Evolutionary conservation across 2,797 vertebrate genomes (phyloP).

Genomic region (Ispidina picta): DNA sequence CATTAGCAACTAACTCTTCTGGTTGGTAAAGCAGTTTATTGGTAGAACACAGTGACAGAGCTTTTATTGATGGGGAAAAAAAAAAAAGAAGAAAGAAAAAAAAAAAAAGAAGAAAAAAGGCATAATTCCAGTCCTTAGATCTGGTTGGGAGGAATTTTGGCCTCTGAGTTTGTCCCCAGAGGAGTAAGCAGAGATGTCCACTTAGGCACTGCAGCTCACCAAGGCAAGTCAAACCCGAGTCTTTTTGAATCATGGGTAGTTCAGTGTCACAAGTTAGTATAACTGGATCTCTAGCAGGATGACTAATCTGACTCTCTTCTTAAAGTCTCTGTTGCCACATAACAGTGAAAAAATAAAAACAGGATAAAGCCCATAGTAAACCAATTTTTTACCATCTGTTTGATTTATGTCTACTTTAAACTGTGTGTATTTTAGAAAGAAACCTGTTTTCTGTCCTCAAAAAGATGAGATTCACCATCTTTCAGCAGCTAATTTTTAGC

Average conservation of each 20-base stretch:
- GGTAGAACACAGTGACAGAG: background rate
- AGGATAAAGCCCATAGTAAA: conserved; percentile 63
- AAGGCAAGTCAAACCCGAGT: background rate
- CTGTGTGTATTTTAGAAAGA: conserved; percentile 56
- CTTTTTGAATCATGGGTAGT: background rate
- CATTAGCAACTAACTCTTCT: background rate
- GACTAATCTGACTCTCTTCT: background rate
- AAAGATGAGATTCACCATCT: conserved; percentile 61
- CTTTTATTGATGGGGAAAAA: background rate
- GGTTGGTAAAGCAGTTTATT: background rate
- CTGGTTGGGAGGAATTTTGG: background rate
- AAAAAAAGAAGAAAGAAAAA: too few species aligned
- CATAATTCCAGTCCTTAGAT: background rate
- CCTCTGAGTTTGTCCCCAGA: background rate
- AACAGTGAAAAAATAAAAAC: conserved; percentile 50
- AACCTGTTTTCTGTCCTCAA: conserved; percentile 57
- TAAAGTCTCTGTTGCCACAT: conserved; percentile 20
- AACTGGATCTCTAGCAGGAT: conserved; percentile 16
- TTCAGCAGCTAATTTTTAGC: conserved; percentile 74
- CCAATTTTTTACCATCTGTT: conserved; percentile 53
- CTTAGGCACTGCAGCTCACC: background rate
- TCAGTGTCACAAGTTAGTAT: background rate
- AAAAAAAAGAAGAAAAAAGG: too few species aligned
- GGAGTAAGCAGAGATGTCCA: background rate
- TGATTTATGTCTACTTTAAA: conserved; percentile 74